Conservation (phyloP, 2,113 vertebrate species). For the Prunella fulvescens region DNA sequence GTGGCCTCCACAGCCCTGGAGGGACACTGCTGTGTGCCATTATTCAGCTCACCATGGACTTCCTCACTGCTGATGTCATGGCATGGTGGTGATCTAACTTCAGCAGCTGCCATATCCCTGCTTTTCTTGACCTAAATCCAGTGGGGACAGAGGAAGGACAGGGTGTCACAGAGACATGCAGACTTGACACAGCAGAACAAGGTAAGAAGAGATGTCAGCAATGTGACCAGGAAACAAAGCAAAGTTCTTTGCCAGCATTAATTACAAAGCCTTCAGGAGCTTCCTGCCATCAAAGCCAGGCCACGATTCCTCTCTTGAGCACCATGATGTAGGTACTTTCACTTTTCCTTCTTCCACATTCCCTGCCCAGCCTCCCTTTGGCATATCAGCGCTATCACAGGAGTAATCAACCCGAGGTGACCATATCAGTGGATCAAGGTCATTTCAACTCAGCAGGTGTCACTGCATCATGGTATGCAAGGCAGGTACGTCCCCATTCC, state of each 20-base stretch:
- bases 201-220: not conserved
- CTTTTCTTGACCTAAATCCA: not conserved
- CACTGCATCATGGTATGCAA: not conserved
- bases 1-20: not conserved
- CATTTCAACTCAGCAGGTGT: not conserved
- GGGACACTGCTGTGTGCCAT: not conserved
- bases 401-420: not conserved
- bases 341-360: not conserved
- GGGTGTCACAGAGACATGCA: rapidly evolving
- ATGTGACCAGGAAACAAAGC: not conserved
- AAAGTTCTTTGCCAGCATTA: not conserved
- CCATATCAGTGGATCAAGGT: not conserved
- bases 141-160: not conserved
- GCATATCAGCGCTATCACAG: not conserved
- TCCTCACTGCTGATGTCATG: not conserved
- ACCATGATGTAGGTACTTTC: not conserved
- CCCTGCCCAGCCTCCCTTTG: not conserved
- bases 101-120: not conserved
- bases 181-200: not conserved
- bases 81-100: not conserved
- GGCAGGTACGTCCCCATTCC: not conserved
- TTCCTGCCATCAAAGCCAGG: not conserved
- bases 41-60: not conserved
- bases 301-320: not conserved
- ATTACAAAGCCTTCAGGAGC: not conserved